Conservation (phyloP, 2,888 invertebrate species). For the Synanthedon formicaeformis region DNA sequence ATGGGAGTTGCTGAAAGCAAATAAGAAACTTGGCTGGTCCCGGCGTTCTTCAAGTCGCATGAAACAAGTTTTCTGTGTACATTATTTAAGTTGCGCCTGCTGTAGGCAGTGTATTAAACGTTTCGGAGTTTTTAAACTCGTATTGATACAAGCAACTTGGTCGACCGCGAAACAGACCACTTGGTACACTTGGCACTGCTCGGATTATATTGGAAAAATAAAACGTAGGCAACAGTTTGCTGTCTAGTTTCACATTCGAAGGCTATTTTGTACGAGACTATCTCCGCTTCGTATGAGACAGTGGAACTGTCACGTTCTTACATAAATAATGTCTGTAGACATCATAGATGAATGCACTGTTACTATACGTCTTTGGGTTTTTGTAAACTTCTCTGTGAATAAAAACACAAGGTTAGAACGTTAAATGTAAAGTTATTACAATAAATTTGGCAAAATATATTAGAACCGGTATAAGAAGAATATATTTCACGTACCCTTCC, state of each 20-base stretch:
- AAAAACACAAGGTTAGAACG: too few species aligned
- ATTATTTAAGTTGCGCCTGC: constrained; percentile 56
- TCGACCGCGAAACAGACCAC: constrained; percentile 48
- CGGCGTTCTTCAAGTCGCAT: constrained; percentile 33
- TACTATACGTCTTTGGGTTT: too few species aligned
- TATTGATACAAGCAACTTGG: constrained; percentile 40
- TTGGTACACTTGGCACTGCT: constrained; percentile 50
- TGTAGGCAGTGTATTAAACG: constrained; percentile 51
- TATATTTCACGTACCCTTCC: constrained; percentile 5
- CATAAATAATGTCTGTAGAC: neutral
- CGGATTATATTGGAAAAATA: constrained; percentile 49
- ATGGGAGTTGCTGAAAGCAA: constrained; percentile 40
- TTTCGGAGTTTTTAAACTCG: constrained; percentile 56
- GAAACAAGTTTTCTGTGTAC: constrained; percentile 55
- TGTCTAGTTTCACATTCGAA: constrained; percentile 10
- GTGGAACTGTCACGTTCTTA: neutral
- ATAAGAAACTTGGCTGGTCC: constrained; percentile 47
- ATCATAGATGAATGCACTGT: neutral
- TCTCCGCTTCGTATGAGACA: neutral
- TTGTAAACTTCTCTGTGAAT: too few species aligned
- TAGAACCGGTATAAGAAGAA: too few species aligned
- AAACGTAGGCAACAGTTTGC: constrained; percentile 59
- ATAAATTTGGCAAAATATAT: too few species aligned
- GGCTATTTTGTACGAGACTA: neutral
- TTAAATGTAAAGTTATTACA: too few species aligned